Base-by-base conservation (phyloP, 2,797 vertebrate genomes). In the Thamnophis elegans region DNA sequence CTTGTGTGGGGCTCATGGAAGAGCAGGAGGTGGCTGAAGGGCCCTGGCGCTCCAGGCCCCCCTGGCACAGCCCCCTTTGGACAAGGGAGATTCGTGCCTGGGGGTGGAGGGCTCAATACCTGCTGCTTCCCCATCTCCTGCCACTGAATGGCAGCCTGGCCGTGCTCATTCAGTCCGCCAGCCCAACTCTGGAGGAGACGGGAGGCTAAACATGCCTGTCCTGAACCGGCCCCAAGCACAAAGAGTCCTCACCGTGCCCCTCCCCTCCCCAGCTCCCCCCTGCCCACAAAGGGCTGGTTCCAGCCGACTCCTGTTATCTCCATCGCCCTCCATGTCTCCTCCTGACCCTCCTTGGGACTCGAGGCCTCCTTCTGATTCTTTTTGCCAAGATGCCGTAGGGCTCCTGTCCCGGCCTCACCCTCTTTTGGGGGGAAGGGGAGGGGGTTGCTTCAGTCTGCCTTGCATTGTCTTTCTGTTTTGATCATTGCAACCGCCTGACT, bases 191-290 rank as follows among this genome's bases (percentile, higher is more conserved):
- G 53, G 65, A 78, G 20, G 65, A n/a, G 7, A 22, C 5, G 5
- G 18, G 56, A 47, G 26, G 54, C 1, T 11, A 16, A 20, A 1
- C 7, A 36, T 3, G 0, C 53, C 20, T 0, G n/a, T 51, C 59
- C 54, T 25, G 28, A 32, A 22, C 25, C 8, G 11, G 89, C 65
- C 47, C 54, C 7, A n/a, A 55, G 85, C 14, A 55, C 85, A 32
- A 28, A 78, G 73, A 5, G n/a, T n/a, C 25, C 53, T 13, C 12
- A 5, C 85, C 13, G 0, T 5, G 55, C 55, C 16, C 55, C 12
- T 4, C 25, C n/a, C 51, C 0, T 8, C 3, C 5, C 25, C 85
- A 0, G 10, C 25, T 14, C 47, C 47, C 4, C 22, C 5, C 47
- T 28, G 28, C 51, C 25, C 5, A 2, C 51, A 53, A 87, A 32